phyloP scores from a whole-genome alignment of 2,888 invertebrate species.

The Kuschelorhynchus macadamiae region DNA sequence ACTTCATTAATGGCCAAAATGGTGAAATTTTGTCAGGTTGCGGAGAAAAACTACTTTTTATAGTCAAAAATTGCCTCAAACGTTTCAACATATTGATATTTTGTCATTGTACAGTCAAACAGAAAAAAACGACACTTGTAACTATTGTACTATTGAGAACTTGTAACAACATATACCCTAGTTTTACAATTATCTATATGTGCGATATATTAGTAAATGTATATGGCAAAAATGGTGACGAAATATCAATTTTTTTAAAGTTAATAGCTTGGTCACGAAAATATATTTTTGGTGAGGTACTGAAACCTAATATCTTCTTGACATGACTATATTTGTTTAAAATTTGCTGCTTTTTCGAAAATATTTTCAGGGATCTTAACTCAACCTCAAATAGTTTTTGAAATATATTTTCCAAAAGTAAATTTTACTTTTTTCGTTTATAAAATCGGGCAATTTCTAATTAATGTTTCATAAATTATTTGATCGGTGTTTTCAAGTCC shows the following conservation, averaged over 20 bases:
- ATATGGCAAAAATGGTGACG: slow-evolving; percentile 56
- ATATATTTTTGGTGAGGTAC: slow-evolving; percentile 17
- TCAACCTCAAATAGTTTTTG: slow-evolving; percentile 18
- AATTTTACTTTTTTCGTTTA: slow-evolving; percentile 25
- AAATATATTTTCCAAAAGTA: slow-evolving; percentile 29
- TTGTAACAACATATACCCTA: slow-evolving; percentile 46
- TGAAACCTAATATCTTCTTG: not conserved
- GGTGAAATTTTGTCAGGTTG: slow-evolving; percentile 51
- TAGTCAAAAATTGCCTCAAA: slow-evolving; percentile 46
- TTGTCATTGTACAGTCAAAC: slow-evolving; percentile 35
- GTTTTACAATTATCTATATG: slow-evolving; percentile 48
- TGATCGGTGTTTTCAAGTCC: not conserved
- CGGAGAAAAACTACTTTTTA: slow-evolving; percentile 45
- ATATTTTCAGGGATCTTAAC: slow-evolving; percentile 9
- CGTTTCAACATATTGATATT: slow-evolving; percentile 39
- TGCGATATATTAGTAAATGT: slow-evolving; percentile 56
- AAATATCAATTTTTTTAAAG: slow-evolving; percentile 53
- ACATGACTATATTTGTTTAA: slow-evolving; percentile 9
- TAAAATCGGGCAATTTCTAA: slow-evolving; percentile 22
- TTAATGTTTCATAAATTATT: slow-evolving; percentile 17
- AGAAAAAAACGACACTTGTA: slow-evolving; percentile 39
- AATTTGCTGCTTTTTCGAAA: not conserved
- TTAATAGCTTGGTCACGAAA: not conserved
- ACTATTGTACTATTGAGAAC: slow-evolving; percentile 46
- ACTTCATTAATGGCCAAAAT: slow-evolving; percentile 13